Base-by-base conservation (phyloP, 1,140 invertebrate genomes). In the Spodoptera litura region DNA sequence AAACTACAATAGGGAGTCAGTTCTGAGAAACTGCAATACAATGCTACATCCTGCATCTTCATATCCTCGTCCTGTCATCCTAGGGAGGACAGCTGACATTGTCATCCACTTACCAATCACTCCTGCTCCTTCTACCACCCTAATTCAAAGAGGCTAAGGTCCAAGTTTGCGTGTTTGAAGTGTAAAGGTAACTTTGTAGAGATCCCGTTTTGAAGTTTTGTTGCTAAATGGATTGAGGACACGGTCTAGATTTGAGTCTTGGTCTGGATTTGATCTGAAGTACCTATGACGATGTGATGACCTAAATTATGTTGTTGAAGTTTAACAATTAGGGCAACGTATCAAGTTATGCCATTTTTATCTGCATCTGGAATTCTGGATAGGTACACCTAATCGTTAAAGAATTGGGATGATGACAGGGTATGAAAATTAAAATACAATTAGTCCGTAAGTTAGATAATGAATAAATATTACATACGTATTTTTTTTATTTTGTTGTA, bases 31-130 rank as follows among this genome's bases (percentile, higher is more conserved):
- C 64, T 68, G 64, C 64, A 68, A 38, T 44, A 66, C 62, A 68
- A 68, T 68, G 13, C 64, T 49, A 68, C 44, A 68, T 68, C 64
- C 64, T 68, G 64, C 44, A 68, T 64, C 61, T 38, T 64, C 10
- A 59, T 59, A 27, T 59, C 59, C 59, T 44, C 59, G 38, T 62
- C 59, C 59, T 62, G 59, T 44, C 11, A 38, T 20, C 55, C 15
- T 58, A 44, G 38, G 38, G 38, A 44, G 38, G 38, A 12, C 44
- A 10, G 44, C 25, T 68, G 64, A 51, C 64, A 68, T 68, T 68
- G 44, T 49, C 62, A 15, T 9, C 38, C 49, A 49, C 35, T n/a
- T 35, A 15, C 44, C 64, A 68, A 68, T 27, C 49, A 68, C 3
- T 12, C 0, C 2, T 68, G 5, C 20, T n/a, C 4, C 12, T n/a